A percentile compares a stretch with the other conserved stretches of the same genome.
phyloP scores from a whole-genome alignment of 2,113 vertebrate genomes.

The Hyla sarda region DNA sequence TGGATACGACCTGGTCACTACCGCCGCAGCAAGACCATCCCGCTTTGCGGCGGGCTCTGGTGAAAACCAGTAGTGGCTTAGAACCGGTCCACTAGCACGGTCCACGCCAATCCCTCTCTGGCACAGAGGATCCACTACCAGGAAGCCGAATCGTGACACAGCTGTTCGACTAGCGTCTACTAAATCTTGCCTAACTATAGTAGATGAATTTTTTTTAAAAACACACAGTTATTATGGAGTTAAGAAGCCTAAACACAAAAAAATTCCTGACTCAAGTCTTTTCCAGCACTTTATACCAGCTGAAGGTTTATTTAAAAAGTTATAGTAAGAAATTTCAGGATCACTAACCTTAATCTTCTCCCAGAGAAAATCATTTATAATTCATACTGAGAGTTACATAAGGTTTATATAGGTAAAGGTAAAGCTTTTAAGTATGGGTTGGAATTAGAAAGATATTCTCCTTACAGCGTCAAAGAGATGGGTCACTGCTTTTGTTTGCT shows the following conservation, averaged over 20 bases:
- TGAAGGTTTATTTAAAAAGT: background rate
- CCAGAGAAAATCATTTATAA: conserved; percentile 33
- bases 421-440: conserved; percentile 39
- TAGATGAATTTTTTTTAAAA: too few relatives aligned
- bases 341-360: conserved; percentile 29
- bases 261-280: background rate
- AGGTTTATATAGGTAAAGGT: background rate
- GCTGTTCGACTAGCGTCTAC: too few relatives aligned
- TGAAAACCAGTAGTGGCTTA: too few relatives aligned
- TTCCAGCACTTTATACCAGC: background rate
- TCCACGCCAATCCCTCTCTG: too few relatives aligned
- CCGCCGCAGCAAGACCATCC: too few relatives aligned
- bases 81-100: too few relatives aligned
- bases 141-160: too few relatives aligned
- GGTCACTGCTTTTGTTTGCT: background rate
- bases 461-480: background rate
- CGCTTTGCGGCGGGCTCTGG: too few relatives aligned
- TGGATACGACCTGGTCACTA: too few relatives aligned
- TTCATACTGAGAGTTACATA: conserved; percentile 31
- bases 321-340: conserved; percentile 23
- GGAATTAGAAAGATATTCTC: background rate
- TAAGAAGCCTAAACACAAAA: background rate
- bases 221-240: background rate
- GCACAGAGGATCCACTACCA: too few relatives aligned
- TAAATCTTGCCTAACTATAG: too few relatives aligned